These are phyloP conservation scores for Drosophila anceps DNA, from an alignment of 2,888 invertebrate genomes.

Conservation along the genomic window DNA sequence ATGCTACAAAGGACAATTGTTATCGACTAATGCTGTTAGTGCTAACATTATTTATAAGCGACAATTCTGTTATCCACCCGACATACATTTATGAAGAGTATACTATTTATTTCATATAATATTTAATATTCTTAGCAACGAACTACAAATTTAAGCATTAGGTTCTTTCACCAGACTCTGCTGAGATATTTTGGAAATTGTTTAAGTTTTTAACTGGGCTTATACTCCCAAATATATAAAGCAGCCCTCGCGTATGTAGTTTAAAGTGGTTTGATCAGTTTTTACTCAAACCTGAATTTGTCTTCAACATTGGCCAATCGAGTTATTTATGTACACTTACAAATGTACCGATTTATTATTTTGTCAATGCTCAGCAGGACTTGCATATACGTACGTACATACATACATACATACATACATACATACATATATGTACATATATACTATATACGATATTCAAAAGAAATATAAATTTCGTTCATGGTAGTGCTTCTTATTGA, in stretches of 20 bases:
- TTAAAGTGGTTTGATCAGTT: conserved; percentile 60
- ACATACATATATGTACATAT: not conserved
- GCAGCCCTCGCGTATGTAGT: conserved; percentile 13
- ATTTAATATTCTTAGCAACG: not conserved
- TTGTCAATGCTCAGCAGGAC: conserved; percentile 3
- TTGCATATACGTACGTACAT: conserved; percentile 17
- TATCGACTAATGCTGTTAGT: conserved; percentile 2
- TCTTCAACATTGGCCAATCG: conserved; percentile 31
- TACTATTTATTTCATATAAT: not conserved
- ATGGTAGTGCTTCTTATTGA: conserved; percentile 29
- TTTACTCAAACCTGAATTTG: conserved; percentile 58
- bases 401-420: too few species aligned
- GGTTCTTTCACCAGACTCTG: not conserved
- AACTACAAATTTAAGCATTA: not conserved
- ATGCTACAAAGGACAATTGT: not conserved
- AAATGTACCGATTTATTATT: conserved; percentile 5
- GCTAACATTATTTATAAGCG: not conserved
- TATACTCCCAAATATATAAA: not conserved
- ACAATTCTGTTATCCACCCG: not conserved
- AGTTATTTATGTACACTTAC: conserved; percentile 17
- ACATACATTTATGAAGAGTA: not conserved
- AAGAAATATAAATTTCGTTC: not conserved
- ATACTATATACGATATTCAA: not conserved
- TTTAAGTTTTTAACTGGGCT: conserved; percentile 7
- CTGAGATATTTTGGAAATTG: not conserved